Conservation (phyloP, 2,113 vertebrate species). For the Anarhynchus alexandrinus region DNA sequence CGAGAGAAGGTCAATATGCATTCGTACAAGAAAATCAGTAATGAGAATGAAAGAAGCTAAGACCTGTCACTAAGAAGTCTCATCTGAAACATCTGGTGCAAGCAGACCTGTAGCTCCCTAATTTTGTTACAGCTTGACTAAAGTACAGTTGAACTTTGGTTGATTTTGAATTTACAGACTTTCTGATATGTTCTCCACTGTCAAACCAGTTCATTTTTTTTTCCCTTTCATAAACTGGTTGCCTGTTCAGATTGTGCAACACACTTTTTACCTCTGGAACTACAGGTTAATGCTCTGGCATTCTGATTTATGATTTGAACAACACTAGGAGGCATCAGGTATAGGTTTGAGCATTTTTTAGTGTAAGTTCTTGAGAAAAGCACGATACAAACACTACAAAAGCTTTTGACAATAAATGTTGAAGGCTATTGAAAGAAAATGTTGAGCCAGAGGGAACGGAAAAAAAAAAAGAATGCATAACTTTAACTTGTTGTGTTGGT, state of each 20-base stretch:
- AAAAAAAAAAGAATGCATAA: not conserved
- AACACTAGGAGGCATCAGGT: not conserved
- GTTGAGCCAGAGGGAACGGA: not conserved
- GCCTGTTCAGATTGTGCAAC: not conserved
- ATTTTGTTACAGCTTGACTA: not conserved
- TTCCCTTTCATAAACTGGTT: not conserved
- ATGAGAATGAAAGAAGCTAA: not conserved
- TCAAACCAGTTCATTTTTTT: not conserved
- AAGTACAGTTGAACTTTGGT: not conserved
- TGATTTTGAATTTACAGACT: not conserved
- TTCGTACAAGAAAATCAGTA: not conserved
- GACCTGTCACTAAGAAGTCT: not conserved
- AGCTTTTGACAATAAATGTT: not conserved
- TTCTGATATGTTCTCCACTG: not conserved
- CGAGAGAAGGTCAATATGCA: not conserved
- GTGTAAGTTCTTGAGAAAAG: not conserved
- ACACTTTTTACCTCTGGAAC: not conserved
- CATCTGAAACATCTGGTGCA: not conserved
- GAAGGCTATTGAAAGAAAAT: not conserved
- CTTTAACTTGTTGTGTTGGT: not conserved
- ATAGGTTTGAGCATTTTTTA: not conserved
- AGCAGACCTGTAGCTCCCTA: not conserved
- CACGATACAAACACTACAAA: not conserved
- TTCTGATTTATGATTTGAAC: not conserved
- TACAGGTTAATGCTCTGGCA: not conserved